Base-by-base conservation (phyloP, 2,797 vertebrate genomes). In the Loris lydekkerianus region DNA sequence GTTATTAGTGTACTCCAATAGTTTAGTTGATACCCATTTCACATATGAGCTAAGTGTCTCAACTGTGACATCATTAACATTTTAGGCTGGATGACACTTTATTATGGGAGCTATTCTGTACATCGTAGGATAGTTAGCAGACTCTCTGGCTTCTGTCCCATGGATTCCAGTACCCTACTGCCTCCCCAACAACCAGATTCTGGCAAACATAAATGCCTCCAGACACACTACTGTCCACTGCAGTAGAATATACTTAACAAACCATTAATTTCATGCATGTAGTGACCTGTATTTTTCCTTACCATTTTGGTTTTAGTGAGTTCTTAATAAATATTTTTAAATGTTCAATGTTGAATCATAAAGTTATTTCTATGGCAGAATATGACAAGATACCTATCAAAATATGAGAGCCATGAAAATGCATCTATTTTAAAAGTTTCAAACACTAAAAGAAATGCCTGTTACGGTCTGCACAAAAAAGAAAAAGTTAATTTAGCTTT, bases 371-470 rank as follows among this genome's bases (percentile, higher is more conserved):
- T 82, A 89, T 49, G 70, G 37, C 5, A 82, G 11, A 82, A 92
- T 80, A 9, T 85, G 27, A 84, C 96, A 95, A 94, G 4, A 46
- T 25, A 80, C 23, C 67, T 86, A 83, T 46, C 34, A 49, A 91
- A 89, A 85, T n/a, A 72, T 1, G 20, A 92, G 10, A 89, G 20
- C 3, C 56, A 73, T 86, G 31, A 89, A 93, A 75, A n/a, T 27
- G 0, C 15, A 84, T 69, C 83, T 89, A 86, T 70, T 96, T 96
- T 60, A 70, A 95, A 95, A 73, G 11, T 6, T 86, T 60, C 2
- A 86, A 63, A 75, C 78, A 15, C 21, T 92, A 93, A 78, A 1
- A 21, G 73, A 95, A 95, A 85, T 37, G 86, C 4, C 15, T 17
- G 81, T 72, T 67, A 76, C 81, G 77, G 40, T 58, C 78, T 49